phyloP scores from a whole-genome alignment of 2,113 vertebrate species.

The Sinocyclocheilus maitianheensis region DNA sequence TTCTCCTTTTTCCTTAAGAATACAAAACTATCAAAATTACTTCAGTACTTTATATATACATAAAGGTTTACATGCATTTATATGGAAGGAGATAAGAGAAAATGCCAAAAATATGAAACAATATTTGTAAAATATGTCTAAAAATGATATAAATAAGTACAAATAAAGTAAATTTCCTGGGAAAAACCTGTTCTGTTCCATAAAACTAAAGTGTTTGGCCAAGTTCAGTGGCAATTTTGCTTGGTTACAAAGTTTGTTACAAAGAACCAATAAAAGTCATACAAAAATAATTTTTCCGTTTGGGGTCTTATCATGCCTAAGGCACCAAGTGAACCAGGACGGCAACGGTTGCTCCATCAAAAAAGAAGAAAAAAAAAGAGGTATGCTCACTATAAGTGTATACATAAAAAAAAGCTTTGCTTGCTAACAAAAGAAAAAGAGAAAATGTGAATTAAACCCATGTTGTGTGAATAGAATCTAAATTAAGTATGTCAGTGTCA shows the following conservation, averaged over 20 bases:
- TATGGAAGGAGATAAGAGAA: background rate
- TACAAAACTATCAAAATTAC: background rate
- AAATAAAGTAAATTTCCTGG: background rate
- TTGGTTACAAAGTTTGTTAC: background rate
- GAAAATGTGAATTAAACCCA: background rate
- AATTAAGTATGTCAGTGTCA: background rate
- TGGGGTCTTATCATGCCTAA: background rate
- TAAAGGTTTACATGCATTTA: background rate
- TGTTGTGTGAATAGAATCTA: background rate
- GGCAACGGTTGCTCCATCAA: background rate
- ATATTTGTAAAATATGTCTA: background rate
- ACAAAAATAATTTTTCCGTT: background rate
- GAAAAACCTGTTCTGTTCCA: background rate
- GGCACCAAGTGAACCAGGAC: background rate
- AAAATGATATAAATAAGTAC: background rate
- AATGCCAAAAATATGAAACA: background rate
- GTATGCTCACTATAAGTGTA: constrained; percentile 37
- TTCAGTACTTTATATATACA: background rate
- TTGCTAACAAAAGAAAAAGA: background rate
- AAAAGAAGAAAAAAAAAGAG: constrained; percentile 15
- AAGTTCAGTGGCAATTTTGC: background rate
- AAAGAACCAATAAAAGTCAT: background rate
- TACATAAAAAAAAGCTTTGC: constrained; percentile 32
- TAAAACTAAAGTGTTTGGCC: background rate
- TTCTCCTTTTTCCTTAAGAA: too few relatives aligned